These are phyloP conservation scores for Mallotus villosus DNA, from an alignment of 2,797 vertebrate genomes.

Conservation along the genomic window DNA sequence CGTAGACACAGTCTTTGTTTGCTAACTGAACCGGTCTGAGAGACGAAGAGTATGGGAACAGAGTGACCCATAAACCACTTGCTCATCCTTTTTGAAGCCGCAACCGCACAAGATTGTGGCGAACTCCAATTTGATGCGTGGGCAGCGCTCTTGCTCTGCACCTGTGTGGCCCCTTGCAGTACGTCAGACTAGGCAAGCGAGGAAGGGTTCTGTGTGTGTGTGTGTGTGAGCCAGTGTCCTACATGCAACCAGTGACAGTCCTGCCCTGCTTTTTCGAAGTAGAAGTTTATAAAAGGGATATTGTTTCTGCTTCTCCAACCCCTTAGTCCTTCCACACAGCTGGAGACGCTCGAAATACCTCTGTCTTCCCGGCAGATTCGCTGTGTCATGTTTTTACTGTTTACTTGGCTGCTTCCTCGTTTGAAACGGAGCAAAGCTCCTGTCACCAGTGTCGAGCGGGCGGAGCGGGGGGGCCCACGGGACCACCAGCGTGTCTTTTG, in stretches of 20 bases:
- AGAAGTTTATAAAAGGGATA: not conserved
- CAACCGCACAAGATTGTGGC: not conserved
- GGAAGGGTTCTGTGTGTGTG: not conserved
- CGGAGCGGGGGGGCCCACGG: not conserved
- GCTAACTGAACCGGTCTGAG: constrained; percentile 42
- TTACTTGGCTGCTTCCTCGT: not conserved
- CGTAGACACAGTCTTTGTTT: constrained; percentile 60
- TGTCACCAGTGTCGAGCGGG: not conserved
- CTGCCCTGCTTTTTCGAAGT: too few relatives aligned
- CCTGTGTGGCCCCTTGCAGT: too few relatives aligned
- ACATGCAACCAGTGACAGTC: not conserved
- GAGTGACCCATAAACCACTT: constrained; percentile 38
- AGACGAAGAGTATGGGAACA: constrained; percentile 44
- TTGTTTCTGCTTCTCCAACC: too few relatives aligned
- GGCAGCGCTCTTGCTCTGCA: too few relatives aligned
- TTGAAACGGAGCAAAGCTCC: not conserved
- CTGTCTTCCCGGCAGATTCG: not conserved
- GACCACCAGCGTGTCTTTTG: not conserved
- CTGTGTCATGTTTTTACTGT: not conserved
- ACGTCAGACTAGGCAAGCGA: too few relatives aligned
- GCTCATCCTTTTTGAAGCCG: not conserved
- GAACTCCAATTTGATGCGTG: too few relatives aligned
- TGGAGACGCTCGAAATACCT: not conserved
- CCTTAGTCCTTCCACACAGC: not conserved
- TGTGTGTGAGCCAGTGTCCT: not conserved